phyloP scores from a whole-genome alignment of 2,888 invertebrate species.

The Oscheius myriophilus region DNA sequence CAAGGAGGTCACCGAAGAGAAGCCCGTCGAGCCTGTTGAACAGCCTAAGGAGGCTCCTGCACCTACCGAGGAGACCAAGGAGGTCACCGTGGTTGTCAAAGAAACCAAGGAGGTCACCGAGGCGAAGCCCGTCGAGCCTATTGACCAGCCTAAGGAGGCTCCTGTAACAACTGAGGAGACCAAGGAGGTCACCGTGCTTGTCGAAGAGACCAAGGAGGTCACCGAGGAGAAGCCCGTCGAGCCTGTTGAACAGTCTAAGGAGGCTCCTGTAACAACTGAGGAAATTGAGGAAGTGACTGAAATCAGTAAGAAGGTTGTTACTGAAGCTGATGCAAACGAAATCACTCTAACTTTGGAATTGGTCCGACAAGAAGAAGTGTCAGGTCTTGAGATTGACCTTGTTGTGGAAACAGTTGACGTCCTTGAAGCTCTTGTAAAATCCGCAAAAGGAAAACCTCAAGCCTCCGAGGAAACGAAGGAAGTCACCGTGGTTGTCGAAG shows the following conservation, averaged over 20 bases:
- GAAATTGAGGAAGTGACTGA: not conserved
- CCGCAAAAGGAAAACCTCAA: not conserved
- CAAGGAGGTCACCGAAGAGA: no score
- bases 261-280: not conserved
- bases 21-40: no score
- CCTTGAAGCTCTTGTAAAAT: not conserved
- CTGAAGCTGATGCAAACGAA: not conserved
- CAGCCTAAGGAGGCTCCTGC: no score
- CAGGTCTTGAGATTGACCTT: slow-evolving; percentile 17
- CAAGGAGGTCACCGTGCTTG: not conserved
- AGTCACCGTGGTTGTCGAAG: slow-evolving; percentile 14
- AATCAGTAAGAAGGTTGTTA: not conserved
- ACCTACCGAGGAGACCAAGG: no score
- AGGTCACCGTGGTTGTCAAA: no score
- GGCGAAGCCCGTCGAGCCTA: not conserved
- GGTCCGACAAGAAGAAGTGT: not conserved
- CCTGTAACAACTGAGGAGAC: slow-evolving; percentile 7
- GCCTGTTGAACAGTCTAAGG: not conserved
- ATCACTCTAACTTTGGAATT: slow-evolving; percentile 4
- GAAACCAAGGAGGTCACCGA: no score
- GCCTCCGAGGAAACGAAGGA: slow-evolving; percentile 4
- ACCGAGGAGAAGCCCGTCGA: slow-evolving; percentile 12
- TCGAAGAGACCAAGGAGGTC: slow-evolving; percentile 2
- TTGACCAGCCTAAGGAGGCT: no score
- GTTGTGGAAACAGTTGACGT: slow-evolving; percentile 8